These are phyloP conservation scores for Tangara arthus DNA, from an alignment of 2,797 vertebrate genomes.

Conservation along the genomic window DNA sequence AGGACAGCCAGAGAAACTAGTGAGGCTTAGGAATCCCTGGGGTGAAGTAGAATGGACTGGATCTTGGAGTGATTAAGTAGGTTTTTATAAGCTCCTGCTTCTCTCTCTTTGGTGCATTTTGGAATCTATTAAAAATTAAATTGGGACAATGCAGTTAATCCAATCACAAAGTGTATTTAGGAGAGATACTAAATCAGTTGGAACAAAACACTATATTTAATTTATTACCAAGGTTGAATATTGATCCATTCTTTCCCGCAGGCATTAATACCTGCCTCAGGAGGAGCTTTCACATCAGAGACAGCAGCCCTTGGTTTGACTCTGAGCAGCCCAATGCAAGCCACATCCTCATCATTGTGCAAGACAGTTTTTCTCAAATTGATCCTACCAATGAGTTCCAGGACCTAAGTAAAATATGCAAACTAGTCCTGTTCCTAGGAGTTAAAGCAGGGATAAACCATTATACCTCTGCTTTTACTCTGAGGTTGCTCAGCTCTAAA, in stretches of 20 bases:
- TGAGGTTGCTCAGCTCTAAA: background rate
- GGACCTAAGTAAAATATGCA: background rate
- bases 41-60: constrained; percentile 90
- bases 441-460: background rate
- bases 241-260: background rate
- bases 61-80: constrained; percentile 88
- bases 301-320: background rate
- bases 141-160: background rate
- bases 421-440: background rate
- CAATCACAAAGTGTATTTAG: background rate
- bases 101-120: background rate
- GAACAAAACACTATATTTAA: constrained; percentile 16
- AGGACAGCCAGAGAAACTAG: constrained; percentile 77
- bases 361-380: background rate
- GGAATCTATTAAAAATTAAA: background rate
- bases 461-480: background rate
- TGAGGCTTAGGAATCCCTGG: constrained; percentile 91
- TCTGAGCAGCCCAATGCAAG: background rate
- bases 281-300: background rate
- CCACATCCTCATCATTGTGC: background rate
- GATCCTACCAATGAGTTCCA: background rate
- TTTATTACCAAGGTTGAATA: background rate
- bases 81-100: constrained; percentile 17
- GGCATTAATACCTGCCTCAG: background rate
- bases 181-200: background rate